Evolutionary conservation across 2,797 vertebrate species (phyloP).

Genomic region (Cyprinella venusta): DNA sequence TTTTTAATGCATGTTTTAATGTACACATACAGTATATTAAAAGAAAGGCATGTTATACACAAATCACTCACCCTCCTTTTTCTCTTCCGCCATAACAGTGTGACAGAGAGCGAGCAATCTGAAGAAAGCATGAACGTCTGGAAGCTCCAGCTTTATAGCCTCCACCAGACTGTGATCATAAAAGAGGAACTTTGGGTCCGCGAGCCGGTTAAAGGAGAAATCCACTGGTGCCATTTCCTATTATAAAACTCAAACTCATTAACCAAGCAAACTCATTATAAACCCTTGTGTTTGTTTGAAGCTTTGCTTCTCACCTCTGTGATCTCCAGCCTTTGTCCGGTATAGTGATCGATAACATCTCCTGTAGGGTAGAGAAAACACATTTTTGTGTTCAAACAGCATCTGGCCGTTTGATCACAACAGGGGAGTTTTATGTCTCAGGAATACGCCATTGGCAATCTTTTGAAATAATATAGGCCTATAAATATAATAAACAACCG

Average conservation of each 20-base stretch:
- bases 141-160: slow-evolving; percentile 80
- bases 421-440: background rate
- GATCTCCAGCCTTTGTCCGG: slow-evolving; percentile 79
- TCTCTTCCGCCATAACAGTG: slow-evolving; percentile 94
- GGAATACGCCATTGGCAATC: background rate
- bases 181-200: slow-evolving; percentile 87
- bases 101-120: slow-evolving; percentile 92
- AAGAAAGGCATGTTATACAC: background rate
- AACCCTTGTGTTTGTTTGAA: background rate
- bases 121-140: slow-evolving; percentile 85
- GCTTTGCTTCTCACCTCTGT: slow-evolving; percentile 79
- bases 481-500: background rate
- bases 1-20: slow-evolving; percentile 15
- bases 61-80: slow-evolving; percentile 67
- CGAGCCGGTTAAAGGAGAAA: slow-evolving; percentile 90
- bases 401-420: background rate
- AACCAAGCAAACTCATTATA: background rate
- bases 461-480: background rate
- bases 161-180: slow-evolving; percentile 88
- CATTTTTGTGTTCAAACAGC: slow-evolving; percentile 6
- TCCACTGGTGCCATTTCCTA: slow-evolving; percentile 85
- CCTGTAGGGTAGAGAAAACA: slow-evolving; percentile 76
- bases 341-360: slow-evolving; percentile 73
- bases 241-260: slow-evolving; percentile 13
- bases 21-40: slow-evolving; percentile 1